Evolutionary conservation across 2,888 invertebrate species (phyloP).

Genomic region (Hydrotaea diabolus): DNA sequence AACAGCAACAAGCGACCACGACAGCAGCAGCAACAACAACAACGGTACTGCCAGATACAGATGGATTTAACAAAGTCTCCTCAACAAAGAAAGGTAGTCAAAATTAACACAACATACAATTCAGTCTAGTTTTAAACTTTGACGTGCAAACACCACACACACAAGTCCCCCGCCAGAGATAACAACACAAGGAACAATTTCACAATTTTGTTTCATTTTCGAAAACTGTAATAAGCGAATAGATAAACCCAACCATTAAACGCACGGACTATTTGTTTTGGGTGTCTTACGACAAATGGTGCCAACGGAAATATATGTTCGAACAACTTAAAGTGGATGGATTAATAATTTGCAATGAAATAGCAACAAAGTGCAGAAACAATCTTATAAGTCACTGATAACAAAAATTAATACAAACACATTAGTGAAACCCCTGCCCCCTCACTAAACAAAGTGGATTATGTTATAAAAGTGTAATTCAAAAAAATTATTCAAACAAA

Average conservation of each 20-base stretch:
- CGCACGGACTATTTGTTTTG: not conserved
- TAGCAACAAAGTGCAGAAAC: not conserved
- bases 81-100: conserved; percentile 79
- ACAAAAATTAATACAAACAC: not conserved
- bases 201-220: conserved; percentile 65
- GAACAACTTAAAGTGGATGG: not conserved
- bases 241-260: not conserved
- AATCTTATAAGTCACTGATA: conserved; percentile 13
- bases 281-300: not conserved
- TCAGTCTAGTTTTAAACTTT: conserved; percentile 79
- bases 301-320: not conserved
- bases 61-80: conserved; percentile 71
- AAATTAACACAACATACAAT: conserved; percentile 74
- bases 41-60: conserved; percentile 36
- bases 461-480: not conserved
- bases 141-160: conserved; percentile 72
- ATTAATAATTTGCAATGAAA: not conserved
- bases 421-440: too few species aligned
- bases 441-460: conserved; percentile 35
- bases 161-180: not conserved
- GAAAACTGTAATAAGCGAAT: not conserved
- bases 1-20: not conserved
- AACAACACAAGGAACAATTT: conserved; percentile 49
- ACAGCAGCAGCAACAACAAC: too few species aligned
- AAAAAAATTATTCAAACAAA: not conserved